phyloP scores from a whole-genome alignment of 2,888 invertebrate species.

The Fragum whitleyi region DNA sequence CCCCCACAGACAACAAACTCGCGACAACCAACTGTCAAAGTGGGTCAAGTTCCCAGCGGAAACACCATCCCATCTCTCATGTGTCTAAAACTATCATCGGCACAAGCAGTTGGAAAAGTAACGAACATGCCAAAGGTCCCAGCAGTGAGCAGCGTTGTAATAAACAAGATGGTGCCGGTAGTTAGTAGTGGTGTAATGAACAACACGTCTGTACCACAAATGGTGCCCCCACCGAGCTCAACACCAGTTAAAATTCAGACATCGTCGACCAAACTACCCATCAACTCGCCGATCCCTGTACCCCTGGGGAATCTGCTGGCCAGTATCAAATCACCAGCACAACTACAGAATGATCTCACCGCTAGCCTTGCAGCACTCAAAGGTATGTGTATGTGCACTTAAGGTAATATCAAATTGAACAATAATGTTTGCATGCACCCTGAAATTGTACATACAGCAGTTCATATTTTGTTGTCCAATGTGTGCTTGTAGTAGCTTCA shows the following conservation, averaged over 20 bases:
- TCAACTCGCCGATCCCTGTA: slow-evolving; percentile 33
- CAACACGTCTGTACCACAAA: slow-evolving; percentile 14
- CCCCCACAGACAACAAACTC: slow-evolving; percentile 47
- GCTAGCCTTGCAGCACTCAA: slow-evolving; percentile 61
- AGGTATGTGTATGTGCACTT: slow-evolving; percentile 49
- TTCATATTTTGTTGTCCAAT: not conserved
- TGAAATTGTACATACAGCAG: not conserved
- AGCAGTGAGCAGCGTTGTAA: not conserved
- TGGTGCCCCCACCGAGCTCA: slow-evolving; percentile 36
- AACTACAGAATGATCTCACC: slow-evolving; percentile 60
- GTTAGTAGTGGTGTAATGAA: not conserved
- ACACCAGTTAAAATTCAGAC: slow-evolving; percentile 5
- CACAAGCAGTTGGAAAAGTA: slow-evolving; percentile 19
- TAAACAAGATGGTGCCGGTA: not conserved
- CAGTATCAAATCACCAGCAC: slow-evolving; percentile 57
- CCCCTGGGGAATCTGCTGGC: slow-evolving; percentile 47
- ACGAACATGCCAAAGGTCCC: not conserved
- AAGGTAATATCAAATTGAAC: not conserved
- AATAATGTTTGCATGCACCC: not conserved
- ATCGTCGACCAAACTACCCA: slow-evolving; percentile 25
- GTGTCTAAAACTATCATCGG: slow-evolving; percentile 65
- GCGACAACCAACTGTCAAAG: not conserved
- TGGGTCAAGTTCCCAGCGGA: slow-evolving; percentile 26
- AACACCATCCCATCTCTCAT: slow-evolving; percentile 62
- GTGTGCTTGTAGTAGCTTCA: too few species aligned